phyloP scores from a whole-genome alignment of 2,113 vertebrate species.

The Xiphorhynchus elegans region DNA sequence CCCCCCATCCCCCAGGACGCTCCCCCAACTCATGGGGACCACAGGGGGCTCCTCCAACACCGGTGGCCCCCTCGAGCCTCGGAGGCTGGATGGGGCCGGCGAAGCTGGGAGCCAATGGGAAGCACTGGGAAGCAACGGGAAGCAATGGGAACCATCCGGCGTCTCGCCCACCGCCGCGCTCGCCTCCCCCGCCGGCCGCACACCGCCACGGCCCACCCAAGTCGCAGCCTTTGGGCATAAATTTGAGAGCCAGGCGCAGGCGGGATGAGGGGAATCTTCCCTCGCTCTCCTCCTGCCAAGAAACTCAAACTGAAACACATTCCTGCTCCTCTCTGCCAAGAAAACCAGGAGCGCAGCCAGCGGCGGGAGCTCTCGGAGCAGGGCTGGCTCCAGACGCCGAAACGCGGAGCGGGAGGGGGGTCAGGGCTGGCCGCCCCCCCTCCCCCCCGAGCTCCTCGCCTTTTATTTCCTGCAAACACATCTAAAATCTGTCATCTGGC shows the following conservation, averaged over 20 bases:
- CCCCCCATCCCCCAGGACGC: not conserved
- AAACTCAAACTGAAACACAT: slow-evolving; percentile 74
- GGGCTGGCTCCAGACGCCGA: slow-evolving; percentile 10
- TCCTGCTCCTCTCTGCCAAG: slow-evolving; percentile 66
- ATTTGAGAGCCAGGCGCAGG: slow-evolving; percentile 65
- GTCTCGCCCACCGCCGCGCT: slow-evolving; percentile 18
- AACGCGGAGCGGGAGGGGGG: not conserved
- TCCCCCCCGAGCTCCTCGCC: not conserved
- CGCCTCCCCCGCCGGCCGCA: slow-evolving; percentile 53
- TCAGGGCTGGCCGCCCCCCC: slow-evolving; percentile 4
- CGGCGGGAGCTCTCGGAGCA: slow-evolving; percentile 10
- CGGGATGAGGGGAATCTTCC: slow-evolving; percentile 63
- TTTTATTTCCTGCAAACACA: slow-evolving; percentile 50
- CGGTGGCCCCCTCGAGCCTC: not conserved
- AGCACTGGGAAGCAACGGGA: not conserved
- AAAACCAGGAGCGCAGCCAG: slow-evolving; percentile 61
- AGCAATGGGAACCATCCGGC: slow-evolving; percentile 23
- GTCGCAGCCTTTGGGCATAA: slow-evolving; percentile 73
- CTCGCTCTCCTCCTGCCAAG: slow-evolving; percentile 62
- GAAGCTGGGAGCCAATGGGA: not conserved
- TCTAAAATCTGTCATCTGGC: slow-evolving; percentile 46
- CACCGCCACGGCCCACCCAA: slow-evolving; percentile 68
- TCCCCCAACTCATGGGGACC: not conserved
- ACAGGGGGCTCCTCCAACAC: not conserved
- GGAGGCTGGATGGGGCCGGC: not conserved